Conservation (phyloP, 2,797 vertebrate genomes). For the Thamnophis elegans region DNA sequence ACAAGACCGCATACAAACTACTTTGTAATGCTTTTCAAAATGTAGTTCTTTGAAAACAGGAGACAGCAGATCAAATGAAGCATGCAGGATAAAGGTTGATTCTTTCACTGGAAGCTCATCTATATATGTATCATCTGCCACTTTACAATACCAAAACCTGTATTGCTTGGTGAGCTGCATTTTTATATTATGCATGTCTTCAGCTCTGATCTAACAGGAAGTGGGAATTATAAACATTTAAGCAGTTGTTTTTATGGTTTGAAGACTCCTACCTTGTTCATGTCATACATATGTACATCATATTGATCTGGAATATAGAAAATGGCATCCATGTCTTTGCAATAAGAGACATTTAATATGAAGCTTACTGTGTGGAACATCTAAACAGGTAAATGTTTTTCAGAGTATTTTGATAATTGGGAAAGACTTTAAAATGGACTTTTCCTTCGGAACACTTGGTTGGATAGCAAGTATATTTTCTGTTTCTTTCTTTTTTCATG, state of each 20-base stretch:
- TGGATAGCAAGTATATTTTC: not conserved
- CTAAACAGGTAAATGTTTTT: not conserved
- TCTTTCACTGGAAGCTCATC: not conserved
- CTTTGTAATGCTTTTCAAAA: not conserved
- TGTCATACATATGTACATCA: not conserved
- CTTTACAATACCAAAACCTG: not conserved
- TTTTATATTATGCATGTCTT: not conserved
- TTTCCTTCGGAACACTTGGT: not conserved
- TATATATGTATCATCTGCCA: not conserved
- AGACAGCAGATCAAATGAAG: not conserved
- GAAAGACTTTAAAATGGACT: not conserved
- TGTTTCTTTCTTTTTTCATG: not conserved
- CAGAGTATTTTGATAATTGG: not conserved
- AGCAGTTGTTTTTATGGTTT: not conserved
- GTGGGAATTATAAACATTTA: not conserved
- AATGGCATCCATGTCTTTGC: not conserved
- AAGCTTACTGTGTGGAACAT: not conserved
- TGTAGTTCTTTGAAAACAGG: not conserved
- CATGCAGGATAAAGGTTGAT: not conserved
- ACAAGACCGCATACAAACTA: not conserved
- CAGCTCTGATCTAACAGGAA: not conserved
- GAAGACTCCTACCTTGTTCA: not conserved
- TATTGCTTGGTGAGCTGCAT: not conserved
- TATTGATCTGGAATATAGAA: not conserved
- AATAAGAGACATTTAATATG: not conserved